Conservation (phyloP, 2,113 vertebrate species). For the Otis tarda region DNA sequence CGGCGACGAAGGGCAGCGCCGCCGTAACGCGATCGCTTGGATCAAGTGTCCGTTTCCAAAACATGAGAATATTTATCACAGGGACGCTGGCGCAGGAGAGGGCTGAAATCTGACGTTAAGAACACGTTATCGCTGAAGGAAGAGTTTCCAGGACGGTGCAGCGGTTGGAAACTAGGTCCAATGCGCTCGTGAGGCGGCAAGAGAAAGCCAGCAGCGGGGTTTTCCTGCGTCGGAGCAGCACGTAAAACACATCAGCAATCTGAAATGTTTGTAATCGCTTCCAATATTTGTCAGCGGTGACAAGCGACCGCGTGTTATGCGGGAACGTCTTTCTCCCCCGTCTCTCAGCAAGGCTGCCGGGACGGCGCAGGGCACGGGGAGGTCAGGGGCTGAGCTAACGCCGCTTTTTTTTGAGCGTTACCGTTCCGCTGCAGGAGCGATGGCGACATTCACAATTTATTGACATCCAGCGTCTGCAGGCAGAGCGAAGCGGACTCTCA, state of each 20-base stretch:
- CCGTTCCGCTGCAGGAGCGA: not conserved
- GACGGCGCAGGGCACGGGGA: rapidly evolving
- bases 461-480: not conserved
- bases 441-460: not conserved
- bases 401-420: no score
- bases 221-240: not conserved
- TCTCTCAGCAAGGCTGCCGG: not conserved
- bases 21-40: not conserved
- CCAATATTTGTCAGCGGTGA: rapidly evolving
- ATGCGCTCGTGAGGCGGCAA: rapidly evolving
- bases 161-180: not conserved
- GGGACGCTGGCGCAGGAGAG: not conserved
- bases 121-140: rapidly evolving
- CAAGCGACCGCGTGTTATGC: rapidly evolving
- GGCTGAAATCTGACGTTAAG: not conserved
- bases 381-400: not conserved
- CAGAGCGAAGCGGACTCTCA: not conserved
- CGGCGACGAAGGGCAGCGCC: rapidly evolving
- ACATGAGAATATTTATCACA: not conserved
- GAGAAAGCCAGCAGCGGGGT: not conserved
- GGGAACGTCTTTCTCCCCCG: not conserved
- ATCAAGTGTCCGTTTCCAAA: slow-evolving; percentile 36
- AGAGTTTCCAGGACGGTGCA: no score
- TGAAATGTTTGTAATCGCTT: rapidly evolving
- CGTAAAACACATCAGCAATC: rapidly evolving